Percentiles rank a stretch among this genome's conserved stretches.
Conservation (phyloP, 23 tunicate species). For the Phallusia fumigata region DNA sequence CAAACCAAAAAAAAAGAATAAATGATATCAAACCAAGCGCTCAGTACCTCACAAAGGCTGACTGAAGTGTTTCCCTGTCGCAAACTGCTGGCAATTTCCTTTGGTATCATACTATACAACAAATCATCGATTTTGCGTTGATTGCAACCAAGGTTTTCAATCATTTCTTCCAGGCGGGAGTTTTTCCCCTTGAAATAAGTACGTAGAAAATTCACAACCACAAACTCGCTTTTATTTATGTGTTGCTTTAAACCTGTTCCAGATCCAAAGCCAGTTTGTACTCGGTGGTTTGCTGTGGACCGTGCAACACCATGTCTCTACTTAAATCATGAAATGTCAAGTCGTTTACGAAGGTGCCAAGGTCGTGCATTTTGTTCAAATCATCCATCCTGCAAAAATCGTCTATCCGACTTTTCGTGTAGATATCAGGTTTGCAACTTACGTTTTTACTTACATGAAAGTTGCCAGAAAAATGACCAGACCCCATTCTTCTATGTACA, state of each 20-base stretch:
- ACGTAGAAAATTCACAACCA: too few species aligned
- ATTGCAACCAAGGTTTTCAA: slow-evolving; percentile 24
- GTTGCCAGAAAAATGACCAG: slow-evolving; percentile 40
- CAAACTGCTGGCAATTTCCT: slow-evolving; percentile 38
- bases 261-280: slow-evolving; percentile 46
- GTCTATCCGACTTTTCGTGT: too few species aligned
- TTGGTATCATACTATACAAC: slow-evolving; percentile 38
- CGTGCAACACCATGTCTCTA: slow-evolving; percentile 51
- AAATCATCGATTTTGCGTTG: slow-evolving; percentile 22
- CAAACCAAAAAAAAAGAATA: too few species aligned
- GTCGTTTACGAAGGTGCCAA: slow-evolving; percentile 41
- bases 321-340: slow-evolving; percentile 48
- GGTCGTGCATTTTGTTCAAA: slow-evolving; percentile 44
- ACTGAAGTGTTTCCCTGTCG: slow-evolving; percentile 38
- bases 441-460: slow-evolving; percentile 28
- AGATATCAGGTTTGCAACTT: too few species aligned
- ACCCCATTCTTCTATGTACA: slow-evolving; percentile 39
- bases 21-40: background rate
- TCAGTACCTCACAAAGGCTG: slow-evolving; percentile 39
- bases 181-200: slow-evolving; percentile 46
- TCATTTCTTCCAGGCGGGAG: slow-evolving; percentile 35
- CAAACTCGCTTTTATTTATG: background rate
- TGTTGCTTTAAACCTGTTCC: slow-evolving; percentile 28
- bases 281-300: slow-evolving; percentile 44
- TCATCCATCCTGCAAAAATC: slow-evolving; percentile 41